These are phyloP conservation scores for Camponotus floridanus DNA, from an alignment of 1,140 invertebrate species.

Conservation along the genomic window DNA sequence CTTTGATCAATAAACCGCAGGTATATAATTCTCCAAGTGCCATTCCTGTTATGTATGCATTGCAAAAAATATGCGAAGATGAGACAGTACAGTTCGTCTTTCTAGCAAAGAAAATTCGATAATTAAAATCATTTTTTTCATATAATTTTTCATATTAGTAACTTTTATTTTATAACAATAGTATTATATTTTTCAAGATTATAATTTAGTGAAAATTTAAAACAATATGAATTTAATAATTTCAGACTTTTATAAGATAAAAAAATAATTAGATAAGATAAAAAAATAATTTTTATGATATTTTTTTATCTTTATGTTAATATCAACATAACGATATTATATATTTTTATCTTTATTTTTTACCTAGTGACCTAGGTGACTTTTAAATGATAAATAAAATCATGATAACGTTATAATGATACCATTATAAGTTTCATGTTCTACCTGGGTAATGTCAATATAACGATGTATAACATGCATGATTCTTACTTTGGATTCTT, in stretches of 20 bases:
- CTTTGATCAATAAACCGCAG: conserved; percentile 55
- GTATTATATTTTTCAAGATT: not conserved
- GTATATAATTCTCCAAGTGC: conserved; percentile 10
- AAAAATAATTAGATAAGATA: not conserved
- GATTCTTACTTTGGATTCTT: not conserved
- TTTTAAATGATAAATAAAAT: no score
- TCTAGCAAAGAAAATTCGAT: not conserved
- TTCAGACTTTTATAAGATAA: not conserved
- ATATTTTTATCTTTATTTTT: no score
- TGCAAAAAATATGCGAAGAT: conserved; percentile 37
- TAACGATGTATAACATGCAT: not conserved
- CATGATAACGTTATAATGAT: no score
- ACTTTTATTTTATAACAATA: not conserved
- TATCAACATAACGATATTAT: not conserved
- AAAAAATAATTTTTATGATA: not conserved
- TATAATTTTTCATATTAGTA: not conserved
- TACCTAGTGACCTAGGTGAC: no score
- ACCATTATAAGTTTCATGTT: no score
- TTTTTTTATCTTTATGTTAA: not conserved
- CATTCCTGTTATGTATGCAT: conserved; percentile 2
- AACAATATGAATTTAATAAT: not conserved
- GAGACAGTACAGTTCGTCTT: not conserved
- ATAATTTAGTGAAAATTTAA: not conserved
- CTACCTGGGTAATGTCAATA: not conserved
- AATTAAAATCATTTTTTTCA: not conserved